Evolutionary conservation across 2,113 vertebrate genomes (phyloP), one percentile per base, ranked within the genome.

Genomic region (Ellobius talpinus): DNA sequence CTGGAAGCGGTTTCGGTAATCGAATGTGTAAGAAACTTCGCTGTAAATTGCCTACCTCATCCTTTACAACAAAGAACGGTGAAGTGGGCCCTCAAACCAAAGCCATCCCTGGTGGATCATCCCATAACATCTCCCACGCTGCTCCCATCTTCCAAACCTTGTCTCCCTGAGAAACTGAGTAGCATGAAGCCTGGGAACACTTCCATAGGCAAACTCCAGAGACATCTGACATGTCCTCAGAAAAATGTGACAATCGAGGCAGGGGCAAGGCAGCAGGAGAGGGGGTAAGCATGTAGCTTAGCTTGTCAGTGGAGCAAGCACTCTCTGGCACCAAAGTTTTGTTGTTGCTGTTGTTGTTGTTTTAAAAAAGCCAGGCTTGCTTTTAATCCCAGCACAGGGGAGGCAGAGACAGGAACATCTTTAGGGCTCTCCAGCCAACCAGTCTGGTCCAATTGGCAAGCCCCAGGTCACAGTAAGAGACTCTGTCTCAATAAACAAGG

Each of bases 1-100:
- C 90, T 97, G 93, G 85, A 92, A 96, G 68, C 86, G 68, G 86
- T 91, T 86, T 88, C 24, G 39, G 88, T 89, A 61, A 89, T 76
- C 52, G 5, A 36, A 66, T 68, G 52, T 11, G 17, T n/a, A 85
- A 92, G 66, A 81, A 68, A 61, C 17, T 36, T 73, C 52, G 65
- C 79, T 50, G 39, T 93, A 73, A 82, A 81, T 68, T 87, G 86
- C 68, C 81, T 81, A 24, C 73, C 66, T 97, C 85, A 52, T 45
- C 45, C 58, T 74, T 95, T 33, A 95, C 66, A 52, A 91, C 61
- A 77, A 33, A 93, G 50, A 79, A 96, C 16, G 77, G 77, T 65
- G 50, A 94, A 72, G 45, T 39, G 47, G 65, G 84, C 73, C 39
- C 50, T 66, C 39, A 82, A 65, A 63, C 29, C 47, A 87, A 78